These are phyloP conservation scores for Cyanoliseus patagonus DNA, from an alignment of 2,113 vertebrate genomes.

Conservation along the genomic window DNA sequence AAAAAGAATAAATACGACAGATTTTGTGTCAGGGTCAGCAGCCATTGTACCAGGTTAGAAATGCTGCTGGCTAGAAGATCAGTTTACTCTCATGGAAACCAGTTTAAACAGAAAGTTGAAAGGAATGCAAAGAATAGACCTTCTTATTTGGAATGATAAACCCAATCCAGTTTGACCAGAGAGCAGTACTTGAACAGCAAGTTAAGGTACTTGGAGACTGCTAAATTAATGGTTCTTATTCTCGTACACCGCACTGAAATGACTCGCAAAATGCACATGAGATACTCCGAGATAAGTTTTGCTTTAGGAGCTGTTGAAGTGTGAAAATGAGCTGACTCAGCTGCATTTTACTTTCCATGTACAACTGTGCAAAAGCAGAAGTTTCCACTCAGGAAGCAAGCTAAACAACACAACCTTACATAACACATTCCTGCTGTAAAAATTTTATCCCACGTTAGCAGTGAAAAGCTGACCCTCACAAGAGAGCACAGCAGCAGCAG, in stretches of 20 bases:
- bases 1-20: conserved; percentile 65
- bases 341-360: conserved; percentile 43
- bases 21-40: conserved; percentile 58
- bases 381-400: conserved; percentile 54
- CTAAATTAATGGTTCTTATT: conserved; percentile 9
- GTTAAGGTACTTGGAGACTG: not conserved
- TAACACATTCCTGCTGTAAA: not conserved
- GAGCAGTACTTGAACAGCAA: not conserved
- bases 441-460: not conserved
- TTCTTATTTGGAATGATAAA: not conserved
- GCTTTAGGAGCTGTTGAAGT: not conserved
- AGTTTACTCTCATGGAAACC: not conserved
- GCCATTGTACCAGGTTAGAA: conserved; percentile 39
- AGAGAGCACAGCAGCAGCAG: not conserved
- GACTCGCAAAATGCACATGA: not conserved
- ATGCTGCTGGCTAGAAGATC: conserved; percentile 19
- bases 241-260: not conserved
- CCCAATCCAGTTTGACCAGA: not conserved
- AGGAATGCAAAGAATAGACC: conserved; percentile 15
- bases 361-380: conserved; percentile 22
- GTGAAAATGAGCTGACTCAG: conserved; percentile 11
- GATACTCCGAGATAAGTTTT: not conserved
- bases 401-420: not conserved
- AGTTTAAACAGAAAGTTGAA: not conserved
- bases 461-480: not conserved